Evolutionary conservation across 2,888 invertebrate species (phyloP), one percentile per base, ranked within the genome.

Genomic region (Dastarcus helophoroides): DNA sequence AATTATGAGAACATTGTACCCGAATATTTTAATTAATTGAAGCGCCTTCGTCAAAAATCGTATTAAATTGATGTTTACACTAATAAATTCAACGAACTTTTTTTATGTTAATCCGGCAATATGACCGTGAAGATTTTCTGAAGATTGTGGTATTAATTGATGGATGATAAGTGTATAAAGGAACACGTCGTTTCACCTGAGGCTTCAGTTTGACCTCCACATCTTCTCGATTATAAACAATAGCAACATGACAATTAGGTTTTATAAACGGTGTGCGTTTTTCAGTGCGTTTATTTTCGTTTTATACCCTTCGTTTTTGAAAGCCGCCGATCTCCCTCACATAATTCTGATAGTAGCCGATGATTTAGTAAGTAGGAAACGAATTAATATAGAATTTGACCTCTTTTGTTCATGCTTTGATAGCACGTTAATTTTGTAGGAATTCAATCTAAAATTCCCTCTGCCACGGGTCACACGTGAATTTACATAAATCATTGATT

Each of bases 281-380:
- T 24, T 24, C 12, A 12, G 9, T 33, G 13, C 30, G 14, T 13
- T 32, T 33, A 7, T 25, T 28, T 22, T 37, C 14, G 12, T 35
- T 10, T 15, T 25, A n/a, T 16, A 33, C 4, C 15, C 27, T 5
- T 12, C 8, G 14, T 16, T 14, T 17, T 26, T 9, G 10, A 7
- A 24, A 26, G 38, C 46, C 2, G 47, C 43, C 4, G 50, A 47
- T 22, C 45, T 44, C 25, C 53, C 53, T 7, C 44, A 53, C 38
- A 45, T 53, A 23, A 41, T 53, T 10, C 42, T 53, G 31, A 44
- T 53, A 26, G 26, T 51, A 17, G 53, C 50, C 13, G 53, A 53
- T 39, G 53, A 53, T 40, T 33, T 53, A 31, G 53, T 53, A 44
- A 46, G 53, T 38, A n/a, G n/a, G n/a, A n/a, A n/a, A n/a, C n/a